A percentile compares a stretch with the other conserved stretches of the same genome.
Conservation (phyloP, 2,113 vertebrate species). For the Scophthalmus maximus region DNA sequence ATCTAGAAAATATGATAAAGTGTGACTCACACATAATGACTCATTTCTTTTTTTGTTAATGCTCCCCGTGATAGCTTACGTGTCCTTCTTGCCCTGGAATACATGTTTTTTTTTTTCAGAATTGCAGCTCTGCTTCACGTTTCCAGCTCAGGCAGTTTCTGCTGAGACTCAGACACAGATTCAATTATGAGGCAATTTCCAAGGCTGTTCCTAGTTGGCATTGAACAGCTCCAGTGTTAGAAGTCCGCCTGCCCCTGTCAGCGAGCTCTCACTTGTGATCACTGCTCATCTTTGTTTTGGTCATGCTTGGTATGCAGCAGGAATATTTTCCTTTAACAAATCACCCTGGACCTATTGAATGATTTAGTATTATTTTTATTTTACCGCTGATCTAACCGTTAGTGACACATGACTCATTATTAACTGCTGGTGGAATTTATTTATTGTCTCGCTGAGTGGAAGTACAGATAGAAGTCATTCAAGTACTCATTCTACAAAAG, state of each 20-base stretch:
- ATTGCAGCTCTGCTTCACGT: conserved; percentile 5
- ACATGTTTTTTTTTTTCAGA: neutral
- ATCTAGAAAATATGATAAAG: conserved; percentile 21
- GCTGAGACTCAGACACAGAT: conserved; percentile 33
- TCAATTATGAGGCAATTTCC: conserved; percentile 35
- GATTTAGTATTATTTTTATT: neutral
- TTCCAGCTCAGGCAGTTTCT: conserved; percentile 17
- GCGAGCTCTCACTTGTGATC: conserved; percentile 11
- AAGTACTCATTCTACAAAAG: no score
- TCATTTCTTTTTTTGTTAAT: conserved; percentile 25
- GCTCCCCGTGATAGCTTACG: neutral
- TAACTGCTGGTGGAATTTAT: neutral
- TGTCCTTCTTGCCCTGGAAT: conserved; percentile 19
- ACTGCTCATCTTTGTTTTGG: neutral
- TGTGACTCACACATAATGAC: conserved; percentile 50
- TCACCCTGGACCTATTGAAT: neutral
- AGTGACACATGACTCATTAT: neutral
- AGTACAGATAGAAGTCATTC: no score
- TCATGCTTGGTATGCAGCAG: neutral
- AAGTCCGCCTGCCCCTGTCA: conserved; percentile 9
- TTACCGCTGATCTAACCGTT: neutral
- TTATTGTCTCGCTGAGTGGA: no score
- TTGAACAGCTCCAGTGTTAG: conserved; percentile 29
- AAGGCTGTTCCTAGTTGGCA: conserved; percentile 16
- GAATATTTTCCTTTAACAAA: neutral